phyloP scores from a whole-genome alignment of 2,797 vertebrate genomes.

The Coendou prehensilis region DNA sequence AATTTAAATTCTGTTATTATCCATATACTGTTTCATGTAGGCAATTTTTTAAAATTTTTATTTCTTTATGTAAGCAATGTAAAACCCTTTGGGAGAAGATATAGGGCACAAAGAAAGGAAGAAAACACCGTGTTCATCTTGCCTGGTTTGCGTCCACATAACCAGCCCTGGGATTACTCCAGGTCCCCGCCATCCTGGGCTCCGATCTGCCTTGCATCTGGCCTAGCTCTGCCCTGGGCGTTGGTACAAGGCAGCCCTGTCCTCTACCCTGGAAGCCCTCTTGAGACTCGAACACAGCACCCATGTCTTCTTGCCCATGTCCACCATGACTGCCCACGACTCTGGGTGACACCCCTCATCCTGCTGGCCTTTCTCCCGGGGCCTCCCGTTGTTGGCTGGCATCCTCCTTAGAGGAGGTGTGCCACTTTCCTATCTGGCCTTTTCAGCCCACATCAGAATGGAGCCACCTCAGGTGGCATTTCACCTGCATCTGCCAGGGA shows the following conservation, averaged over 20 bases:
- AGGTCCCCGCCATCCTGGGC: not conserved
- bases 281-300: not conserved
- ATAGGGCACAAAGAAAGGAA: not conserved
- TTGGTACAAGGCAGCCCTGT: not conserved
- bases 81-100: not conserved
- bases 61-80: not conserved
- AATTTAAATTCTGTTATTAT: constrained; percentile 42
- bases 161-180: not conserved
- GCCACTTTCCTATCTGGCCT: not conserved
- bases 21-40: not conserved
- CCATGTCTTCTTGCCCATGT: not conserved
- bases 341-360: too few species aligned
- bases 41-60: not conserved
- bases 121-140: not conserved
- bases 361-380: not conserved
- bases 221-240: not conserved
- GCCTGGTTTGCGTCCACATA: not conserved
- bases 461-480: not conserved
- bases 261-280: not conserved
- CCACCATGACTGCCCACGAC: not conserved
- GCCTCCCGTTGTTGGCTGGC: not conserved
- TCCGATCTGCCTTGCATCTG: not conserved
- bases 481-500: not conserved
- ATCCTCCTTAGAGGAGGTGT: not conserved
- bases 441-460: not conserved